phyloP scores from a whole-genome alignment of 2,888 invertebrate species.

The Aelia acuminata region DNA sequence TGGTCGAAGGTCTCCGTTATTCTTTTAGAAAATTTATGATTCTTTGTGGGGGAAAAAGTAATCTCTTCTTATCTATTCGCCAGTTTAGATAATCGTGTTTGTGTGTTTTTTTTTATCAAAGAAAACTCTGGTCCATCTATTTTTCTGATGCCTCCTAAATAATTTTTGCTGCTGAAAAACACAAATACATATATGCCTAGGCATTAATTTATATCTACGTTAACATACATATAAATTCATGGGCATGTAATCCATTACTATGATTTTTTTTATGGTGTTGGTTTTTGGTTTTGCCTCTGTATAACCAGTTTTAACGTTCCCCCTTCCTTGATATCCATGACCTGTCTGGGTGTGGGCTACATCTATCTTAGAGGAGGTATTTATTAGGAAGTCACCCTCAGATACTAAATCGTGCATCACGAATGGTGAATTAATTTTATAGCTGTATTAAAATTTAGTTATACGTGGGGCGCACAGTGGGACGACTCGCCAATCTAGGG shows the following conservation, averaged over 20 bases:
- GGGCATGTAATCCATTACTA: too few relatives aligned
- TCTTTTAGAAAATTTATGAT: constrained; percentile 3
- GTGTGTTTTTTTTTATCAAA: not conserved
- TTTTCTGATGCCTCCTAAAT: too few relatives aligned
- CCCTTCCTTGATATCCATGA: not conserved
- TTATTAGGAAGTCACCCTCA: not conserved
- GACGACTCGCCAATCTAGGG: too few relatives aligned
- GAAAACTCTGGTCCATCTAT: too few relatives aligned
- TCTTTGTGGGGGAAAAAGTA: not conserved
- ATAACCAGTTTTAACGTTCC: not conserved
- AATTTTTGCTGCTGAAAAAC: too few relatives aligned
- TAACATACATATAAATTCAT: too few relatives aligned
- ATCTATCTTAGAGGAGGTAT: not conserved
- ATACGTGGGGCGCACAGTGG: too few relatives aligned
- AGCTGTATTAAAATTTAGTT: too few relatives aligned
- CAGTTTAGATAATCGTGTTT: too few relatives aligned
- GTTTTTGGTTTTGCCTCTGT: not conserved
- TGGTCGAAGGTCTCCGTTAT: not conserved
- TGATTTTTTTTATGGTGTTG: too few relatives aligned
- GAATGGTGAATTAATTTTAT: not conserved
- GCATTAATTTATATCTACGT: too few relatives aligned
- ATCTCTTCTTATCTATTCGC: not conserved
- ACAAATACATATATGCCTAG: too few relatives aligned
- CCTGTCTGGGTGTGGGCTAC: not conserved
- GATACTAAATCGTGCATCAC: not conserved